Base-by-base conservation (phyloP, 2,113 vertebrate genomes). In the Alligator sinensis region DNA sequence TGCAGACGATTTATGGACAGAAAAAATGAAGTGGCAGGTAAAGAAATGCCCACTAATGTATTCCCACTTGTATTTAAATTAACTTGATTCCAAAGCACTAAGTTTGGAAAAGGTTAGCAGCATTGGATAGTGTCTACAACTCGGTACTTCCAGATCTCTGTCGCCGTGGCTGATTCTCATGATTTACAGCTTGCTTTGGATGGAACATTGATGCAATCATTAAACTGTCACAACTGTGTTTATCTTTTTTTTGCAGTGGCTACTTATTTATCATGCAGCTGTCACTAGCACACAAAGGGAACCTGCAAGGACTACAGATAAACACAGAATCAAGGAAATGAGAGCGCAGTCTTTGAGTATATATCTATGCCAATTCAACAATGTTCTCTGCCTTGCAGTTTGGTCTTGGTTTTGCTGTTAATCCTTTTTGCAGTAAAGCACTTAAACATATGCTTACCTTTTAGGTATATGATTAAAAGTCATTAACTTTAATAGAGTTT, bases 231-330 rank as follows among this genome's bases (percentile, higher is more conserved):
- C 16, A 2, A 78, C 24, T 47, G 87, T 15, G 70, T 93, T 96
- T 97, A 96, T 97, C 93, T 95, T 91, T 75, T 47, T 61, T 80
- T 70, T 70, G 83, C 94, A 96, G 84, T 17, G 13, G 54, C 87
- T 77, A 9, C 66, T 77, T 81, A 93, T 93, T 97, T 95, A 86
- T 96, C 95, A 91, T 91, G 70, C 80, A 95, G 70, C 93, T 93
- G 89, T 64, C 91, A 94, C 82, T 34, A 25, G 47, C 0, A 0
- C 89, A 93, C 91, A 96, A 88, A 89, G 72, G 83, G 85, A 88
- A 91, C 76, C 58, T 94, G 84, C 19, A 80, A 47, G 85, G 38
- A 58, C 64, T 75, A 34, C 64, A 84, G 85, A 94, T 86, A 94
- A 93, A 92, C 77, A 81, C 34, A 15, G 78, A 18, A 77, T 62